These are phyloP conservation scores for Leucania comma DNA, from an alignment of 2,888 invertebrate genomes.

Conservation along the genomic window DNA sequence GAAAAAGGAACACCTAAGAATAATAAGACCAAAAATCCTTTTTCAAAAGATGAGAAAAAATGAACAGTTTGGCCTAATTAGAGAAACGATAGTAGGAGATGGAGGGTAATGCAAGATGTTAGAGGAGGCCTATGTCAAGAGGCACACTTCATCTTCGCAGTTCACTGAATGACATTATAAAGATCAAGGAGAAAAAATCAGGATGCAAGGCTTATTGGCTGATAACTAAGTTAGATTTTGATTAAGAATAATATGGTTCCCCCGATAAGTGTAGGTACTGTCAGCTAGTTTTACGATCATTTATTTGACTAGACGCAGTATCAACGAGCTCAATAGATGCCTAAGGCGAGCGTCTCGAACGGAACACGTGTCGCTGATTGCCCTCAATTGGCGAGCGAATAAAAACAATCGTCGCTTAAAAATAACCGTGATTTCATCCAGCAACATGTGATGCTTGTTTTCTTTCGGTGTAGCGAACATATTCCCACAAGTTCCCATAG, in stretches of 20 bases:
- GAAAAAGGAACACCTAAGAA: no score
- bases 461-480: constrained; percentile 80
- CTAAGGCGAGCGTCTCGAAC: constrained; percentile 83
- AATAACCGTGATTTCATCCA: constrained; percentile 90
- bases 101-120: no score
- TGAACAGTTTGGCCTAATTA: no score
- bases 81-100: no score
- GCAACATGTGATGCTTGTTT: constrained; percentile 88
- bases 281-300: constrained; percentile 46
- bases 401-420: constrained; percentile 91
- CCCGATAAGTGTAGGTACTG: constrained; percentile 25
- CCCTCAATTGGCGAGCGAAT: constrained; percentile 90
- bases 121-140: no score
- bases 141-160: no score
- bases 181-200: no score
- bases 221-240: constrained; percentile 8
- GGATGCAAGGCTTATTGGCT: no score
- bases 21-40: no score
- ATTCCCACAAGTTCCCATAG: constrained; percentile 79
- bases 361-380: constrained; percentile 90
- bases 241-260: constrained; percentile 37
- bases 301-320: constrained; percentile 74
- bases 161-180: no score
- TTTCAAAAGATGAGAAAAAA: no score
- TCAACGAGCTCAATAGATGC: constrained; percentile 85